Evolutionary conservation across 1,140 invertebrate species (phyloP).

Genomic region (Drosophila micromelanica): DNA sequence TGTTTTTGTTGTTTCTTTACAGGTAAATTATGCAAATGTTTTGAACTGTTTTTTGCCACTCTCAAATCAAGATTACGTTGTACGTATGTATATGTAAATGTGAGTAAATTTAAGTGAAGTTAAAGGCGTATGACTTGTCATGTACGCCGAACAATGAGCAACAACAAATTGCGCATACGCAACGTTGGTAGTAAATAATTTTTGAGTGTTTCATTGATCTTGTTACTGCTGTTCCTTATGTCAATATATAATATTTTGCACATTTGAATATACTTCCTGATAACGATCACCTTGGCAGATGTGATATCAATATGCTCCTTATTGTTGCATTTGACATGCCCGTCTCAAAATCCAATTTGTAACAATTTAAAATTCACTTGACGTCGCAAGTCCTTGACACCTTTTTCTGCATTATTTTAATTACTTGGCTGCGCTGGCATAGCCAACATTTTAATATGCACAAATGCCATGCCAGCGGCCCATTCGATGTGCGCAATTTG

Average conservation of each 20-base stretch:
- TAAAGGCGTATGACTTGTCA: slow-evolving; percentile 34
- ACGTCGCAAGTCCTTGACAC: slow-evolving; percentile 74
- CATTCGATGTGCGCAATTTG: slow-evolving; percentile 53
- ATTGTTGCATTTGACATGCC: slow-evolving; percentile 20
- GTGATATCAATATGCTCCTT: slow-evolving; percentile 15
- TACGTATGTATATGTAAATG: slow-evolving; percentile 24
- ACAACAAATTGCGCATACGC: slow-evolving; percentile 15
- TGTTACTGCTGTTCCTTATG: too few relatives aligned
- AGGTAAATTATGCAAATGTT: slow-evolving; percentile 75
- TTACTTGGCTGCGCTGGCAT: slow-evolving; percentile 37
- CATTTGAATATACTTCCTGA: not conserved
- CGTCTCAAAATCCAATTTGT: slow-evolving; percentile 19
- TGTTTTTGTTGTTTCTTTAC: slow-evolving; percentile 59
- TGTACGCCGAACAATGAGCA: not conserved
- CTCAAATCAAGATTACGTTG: slow-evolving; percentile 46
- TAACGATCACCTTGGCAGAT: not conserved
- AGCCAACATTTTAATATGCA: slow-evolving; percentile 37
- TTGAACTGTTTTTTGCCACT: slow-evolving; percentile 39
- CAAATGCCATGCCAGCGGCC: slow-evolving; percentile 41
- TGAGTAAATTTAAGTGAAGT: slow-evolving; percentile 31
- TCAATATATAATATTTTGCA: slow-evolving; percentile 1
- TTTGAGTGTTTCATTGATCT: too few relatives aligned
- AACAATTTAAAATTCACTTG: slow-evolving; percentile 67
- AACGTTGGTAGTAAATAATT: not conserved
- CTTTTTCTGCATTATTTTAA: slow-evolving; percentile 72